Evolutionary conservation across 2,888 invertebrate genomes (phyloP).

Genomic region (Clostera curtula): DNA sequence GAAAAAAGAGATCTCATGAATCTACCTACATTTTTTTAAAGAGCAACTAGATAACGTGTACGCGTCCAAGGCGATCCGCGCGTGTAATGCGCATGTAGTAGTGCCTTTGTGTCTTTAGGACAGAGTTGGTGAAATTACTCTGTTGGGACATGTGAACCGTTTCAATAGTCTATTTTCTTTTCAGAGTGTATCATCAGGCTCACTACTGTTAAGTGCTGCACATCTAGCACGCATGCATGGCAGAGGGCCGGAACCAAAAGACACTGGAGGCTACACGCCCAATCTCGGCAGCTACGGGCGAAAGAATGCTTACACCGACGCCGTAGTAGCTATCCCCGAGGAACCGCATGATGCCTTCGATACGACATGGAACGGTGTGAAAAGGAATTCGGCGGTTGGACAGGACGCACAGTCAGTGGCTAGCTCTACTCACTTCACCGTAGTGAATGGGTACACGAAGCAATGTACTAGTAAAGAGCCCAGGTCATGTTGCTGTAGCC

Average conservation of each 20-base stretch:
- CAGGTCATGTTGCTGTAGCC: constrained; percentile 81
- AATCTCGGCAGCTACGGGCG: constrained; percentile 51
- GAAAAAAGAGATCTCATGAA: no score
- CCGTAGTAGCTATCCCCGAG: constrained; percentile 61
- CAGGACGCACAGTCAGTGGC: constrained; percentile 83
- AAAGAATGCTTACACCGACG: constrained; percentile 40
- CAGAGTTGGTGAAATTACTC: no score
- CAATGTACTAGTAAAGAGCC: constrained; percentile 76
- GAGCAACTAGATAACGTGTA: no score
- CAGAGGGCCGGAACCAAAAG: constrained; percentile 43
- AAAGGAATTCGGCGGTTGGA: constrained; percentile 62
- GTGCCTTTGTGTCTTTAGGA: no score
- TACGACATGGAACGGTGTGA: constrained; percentile 64
- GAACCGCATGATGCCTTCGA: constrained; percentile 52
- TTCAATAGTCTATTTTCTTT: constrained; percentile 28
- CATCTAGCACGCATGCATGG: constrained; percentile 78
- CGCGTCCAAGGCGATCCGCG: no score
- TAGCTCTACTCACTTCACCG: constrained; percentile 91
- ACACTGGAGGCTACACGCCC: constrained; percentile 47
- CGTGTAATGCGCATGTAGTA: no score
- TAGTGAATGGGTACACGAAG: constrained; percentile 84
- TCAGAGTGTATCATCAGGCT: constrained; percentile 88
- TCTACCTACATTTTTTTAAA: no score
- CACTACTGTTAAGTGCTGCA: constrained; percentile 85
- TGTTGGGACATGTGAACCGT: neutral